These are phyloP conservation scores for Gymnogyps californianus DNA, from an alignment of 2,113 vertebrate species.

Conservation along the genomic window DNA sequence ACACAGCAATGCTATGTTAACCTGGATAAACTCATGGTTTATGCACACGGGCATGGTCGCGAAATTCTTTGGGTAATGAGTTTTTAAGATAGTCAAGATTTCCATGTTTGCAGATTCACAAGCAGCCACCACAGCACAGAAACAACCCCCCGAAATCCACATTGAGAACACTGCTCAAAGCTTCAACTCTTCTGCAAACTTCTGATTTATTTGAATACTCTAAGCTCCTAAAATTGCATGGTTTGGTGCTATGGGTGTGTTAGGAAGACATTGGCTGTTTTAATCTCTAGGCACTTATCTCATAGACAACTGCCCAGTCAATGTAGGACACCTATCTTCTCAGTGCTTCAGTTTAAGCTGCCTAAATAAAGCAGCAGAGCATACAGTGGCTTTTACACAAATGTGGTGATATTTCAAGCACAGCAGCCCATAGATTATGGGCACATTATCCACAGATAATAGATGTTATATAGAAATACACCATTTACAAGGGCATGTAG, in stretches of 20 bases:
- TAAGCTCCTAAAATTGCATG: background rate
- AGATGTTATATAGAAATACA: background rate
- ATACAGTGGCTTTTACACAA: background rate
- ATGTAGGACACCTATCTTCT: background rate
- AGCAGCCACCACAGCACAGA: background rate
- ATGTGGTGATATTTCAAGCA: background rate
- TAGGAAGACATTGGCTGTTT: background rate
- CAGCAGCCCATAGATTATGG: background rate
- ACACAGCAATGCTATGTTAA: background rate
- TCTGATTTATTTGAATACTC: background rate
- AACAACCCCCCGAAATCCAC: background rate
- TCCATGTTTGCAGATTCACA: background rate
- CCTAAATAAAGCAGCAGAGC: slow-evolving; percentile 15
- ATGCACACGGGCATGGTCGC: background rate
- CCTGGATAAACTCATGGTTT: background rate
- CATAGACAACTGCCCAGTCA: background rate
- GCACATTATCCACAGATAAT: background rate
- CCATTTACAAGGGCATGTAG: too few relatives aligned
- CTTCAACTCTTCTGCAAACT: background rate
- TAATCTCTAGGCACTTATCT: background rate
- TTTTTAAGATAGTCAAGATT: background rate
- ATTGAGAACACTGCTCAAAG: background rate
- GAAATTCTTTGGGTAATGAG: background rate
- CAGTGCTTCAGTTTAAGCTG: background rate
- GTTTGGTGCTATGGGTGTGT: background rate